Percentiles rank a stretch among this genome's conserved stretches.
Conservation (phyloP, 1,140 invertebrate species). For the Cherax destructor region DNA sequence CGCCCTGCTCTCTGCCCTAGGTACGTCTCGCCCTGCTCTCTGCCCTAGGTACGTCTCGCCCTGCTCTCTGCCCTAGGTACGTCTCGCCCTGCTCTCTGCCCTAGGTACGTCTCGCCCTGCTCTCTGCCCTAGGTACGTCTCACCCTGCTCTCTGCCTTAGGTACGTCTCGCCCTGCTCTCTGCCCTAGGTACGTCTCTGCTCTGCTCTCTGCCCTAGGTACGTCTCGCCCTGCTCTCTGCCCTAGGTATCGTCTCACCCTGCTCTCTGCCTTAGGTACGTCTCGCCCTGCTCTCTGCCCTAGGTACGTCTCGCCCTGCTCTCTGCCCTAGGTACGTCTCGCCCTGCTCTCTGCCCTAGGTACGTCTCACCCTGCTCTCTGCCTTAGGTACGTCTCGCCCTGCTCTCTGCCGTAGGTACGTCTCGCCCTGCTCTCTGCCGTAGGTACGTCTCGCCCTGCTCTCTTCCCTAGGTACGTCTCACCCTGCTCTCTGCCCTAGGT, state of each 20-base stretch:
- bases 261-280: constrained; percentile 91
- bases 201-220: constrained; percentile 94
- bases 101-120: constrained; percentile 82
- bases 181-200: constrained; percentile 84
- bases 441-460: constrained; percentile 82
- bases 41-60: constrained; percentile 84
- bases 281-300: constrained; percentile 88
- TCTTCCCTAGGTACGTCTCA: constrained; percentile 86
- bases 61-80: constrained; percentile 93
- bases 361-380: constrained; percentile 83
- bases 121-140: constrained; percentile 89
- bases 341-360: constrained; percentile 94
- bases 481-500: constrained; percentile 94
- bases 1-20: constrained; percentile 91
- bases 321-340: constrained; percentile 86
- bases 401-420: constrained; percentile 91
- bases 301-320: constrained; percentile 82
- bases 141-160: constrained; percentile 91
- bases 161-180: constrained; percentile 84
- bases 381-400: constrained; percentile 83
- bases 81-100: constrained; percentile 85
- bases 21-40: constrained; percentile 84
- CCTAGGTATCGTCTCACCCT: constrained; percentile 81
- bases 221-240: constrained; percentile 85
- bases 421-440: constrained; percentile 88